Evolutionary conservation across 2,797 vertebrate genomes (phyloP), one percentile per base, ranked within the genome.

Genomic region (Thripadectes ignobilis): DNA sequence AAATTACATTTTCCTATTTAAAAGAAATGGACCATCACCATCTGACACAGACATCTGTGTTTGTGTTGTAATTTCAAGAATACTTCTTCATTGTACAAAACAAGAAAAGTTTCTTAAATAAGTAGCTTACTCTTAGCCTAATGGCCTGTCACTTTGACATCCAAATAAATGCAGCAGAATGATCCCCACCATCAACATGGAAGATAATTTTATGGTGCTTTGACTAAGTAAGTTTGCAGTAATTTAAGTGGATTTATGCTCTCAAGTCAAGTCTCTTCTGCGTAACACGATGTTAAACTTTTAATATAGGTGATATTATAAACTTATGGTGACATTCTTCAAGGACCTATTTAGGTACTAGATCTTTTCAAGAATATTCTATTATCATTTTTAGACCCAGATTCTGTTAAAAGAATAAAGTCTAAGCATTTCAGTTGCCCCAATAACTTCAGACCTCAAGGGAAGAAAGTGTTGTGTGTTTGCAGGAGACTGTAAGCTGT

Each of bases 31-130:
- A 59, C 51, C 24, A 0, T 88, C 87, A 88, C 54, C 27, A 57
- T 61, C 80, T 93, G 80, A 96, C 89, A 86, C 38, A 71, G 82
- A 81, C 92, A 92, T 73, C 89, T 90, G 26, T 88, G 90, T 94
- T 92, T 93, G 74, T 78, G 48, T 43, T 80, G 69, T 90, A 72
- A 93, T 93, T 92, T 83, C 85, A 80, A 66, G 66, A 86, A 54
- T 61, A 86, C 9, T 86, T 91, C 90, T 91, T 85, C 74, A 45
- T 88, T 71, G 58, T 86, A 92, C 87, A 89, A 94, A 97, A 92
- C 58, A 93, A 94, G 88, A 66, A 89, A 94, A 95, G 81, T 94
- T 91, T 61, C 72, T 93, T 92, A 96, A 96, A 94, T 95, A 96
- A 97, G 96, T 96, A 96, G 79, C 52, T 73, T 45, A 90, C 73